Evolutionary conservation across 2,888 invertebrate genomes (phyloP), one percentile per base, ranked within the genome.

Genomic region (Philhelius pedissequus): DNA sequence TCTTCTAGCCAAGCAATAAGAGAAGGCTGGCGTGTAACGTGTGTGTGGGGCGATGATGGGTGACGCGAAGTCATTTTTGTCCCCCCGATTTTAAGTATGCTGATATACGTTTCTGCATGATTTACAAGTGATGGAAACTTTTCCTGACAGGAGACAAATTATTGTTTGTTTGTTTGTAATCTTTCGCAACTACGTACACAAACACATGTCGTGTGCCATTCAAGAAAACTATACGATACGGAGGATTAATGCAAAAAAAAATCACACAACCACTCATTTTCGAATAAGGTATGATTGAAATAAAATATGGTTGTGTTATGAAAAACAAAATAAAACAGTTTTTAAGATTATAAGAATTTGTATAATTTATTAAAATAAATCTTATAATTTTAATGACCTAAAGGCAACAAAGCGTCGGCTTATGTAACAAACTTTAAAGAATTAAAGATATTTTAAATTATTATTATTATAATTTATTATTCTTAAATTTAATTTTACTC

Each of bases 61-160:
- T 76, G 71, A 71, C 71, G 43, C n/a, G 60, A 66, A 71, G 64
- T 71, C 62, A 58, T 45, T 58, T n/a, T 18, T 71, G 40, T 43
- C 70, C 35, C 43, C 22, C 30, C 32, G 43, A 13, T 62, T 56
- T n/a, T 62, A 56, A 80, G 66, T 60, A 73, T 13, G 56, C 18
- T 18, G 56, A 56, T 69, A 56, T 62, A 56, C 43, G 11, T 68
- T 68, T 68, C 52, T 60, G 58, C 69, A 64, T 80, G 74, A 80
- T 75, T 80, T 75, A 64, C 82, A 68, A 73, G 77, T 75, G 69
- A 80, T 80, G 56, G 77, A 77, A 77, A 77, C 60, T 82, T 82
- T 68, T 82, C 77, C 74, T 77, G 82, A 82, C 82, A 77, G 77
- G 73, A 82, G 82, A 77, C 82, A 82, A 82, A 82, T 82, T 73